Percentiles rank a stretch among this genome's conserved stretches.
Evolutionary conservation across 1,140 invertebrate genomes (phyloP).

Genomic region (Triops longicaudatus): DNA sequence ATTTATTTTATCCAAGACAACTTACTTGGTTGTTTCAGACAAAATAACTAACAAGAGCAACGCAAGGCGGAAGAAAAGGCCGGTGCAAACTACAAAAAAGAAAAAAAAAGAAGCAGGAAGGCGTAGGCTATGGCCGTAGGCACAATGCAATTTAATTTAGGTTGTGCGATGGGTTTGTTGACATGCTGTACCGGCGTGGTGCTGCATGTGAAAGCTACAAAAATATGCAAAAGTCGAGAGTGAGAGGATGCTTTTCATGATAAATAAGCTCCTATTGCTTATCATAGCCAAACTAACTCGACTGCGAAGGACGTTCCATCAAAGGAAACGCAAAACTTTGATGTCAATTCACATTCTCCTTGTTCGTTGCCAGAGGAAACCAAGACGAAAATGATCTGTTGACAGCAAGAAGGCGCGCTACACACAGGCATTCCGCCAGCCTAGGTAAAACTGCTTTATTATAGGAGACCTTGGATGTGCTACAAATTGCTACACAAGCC

Average conservation of each 20-base stretch:
- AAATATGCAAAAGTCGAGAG: slow-evolving; percentile 7
- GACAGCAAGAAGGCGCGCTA: too few species aligned
- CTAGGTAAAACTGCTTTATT: neutral
- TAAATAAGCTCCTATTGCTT: slow-evolving; percentile 15
- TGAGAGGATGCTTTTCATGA: slow-evolving; percentile 5
- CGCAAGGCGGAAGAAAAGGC: neutral
- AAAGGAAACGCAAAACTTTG: slow-evolving; percentile 15
- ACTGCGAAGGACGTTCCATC: slow-evolving; percentile 5
- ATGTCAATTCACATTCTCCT: slow-evolving; percentile 5
- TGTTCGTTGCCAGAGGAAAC: slow-evolving; percentile 1
- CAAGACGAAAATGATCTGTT: neutral
- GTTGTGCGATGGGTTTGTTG: neutral
- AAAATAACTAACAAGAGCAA: neutral
- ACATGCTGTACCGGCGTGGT: neutral
- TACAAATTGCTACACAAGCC: neutral
- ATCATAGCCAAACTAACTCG: slow-evolving; percentile 3
- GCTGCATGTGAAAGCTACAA: neutral
- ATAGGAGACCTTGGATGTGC: neutral
- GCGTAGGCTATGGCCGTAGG: neutral
- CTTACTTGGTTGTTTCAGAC: neutral
- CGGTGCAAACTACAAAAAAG: neutral
- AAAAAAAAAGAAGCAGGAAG: neutral
- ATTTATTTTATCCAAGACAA: neutral
- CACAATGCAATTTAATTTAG: slow-evolving; percentile 2
- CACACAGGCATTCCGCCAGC: too few species aligned